A percentile compares a stretch with the other conserved stretches of the same genome.
Conservation (phyloP, 2,888 invertebrate genomes). For the Morpho deidamia region DNA sequence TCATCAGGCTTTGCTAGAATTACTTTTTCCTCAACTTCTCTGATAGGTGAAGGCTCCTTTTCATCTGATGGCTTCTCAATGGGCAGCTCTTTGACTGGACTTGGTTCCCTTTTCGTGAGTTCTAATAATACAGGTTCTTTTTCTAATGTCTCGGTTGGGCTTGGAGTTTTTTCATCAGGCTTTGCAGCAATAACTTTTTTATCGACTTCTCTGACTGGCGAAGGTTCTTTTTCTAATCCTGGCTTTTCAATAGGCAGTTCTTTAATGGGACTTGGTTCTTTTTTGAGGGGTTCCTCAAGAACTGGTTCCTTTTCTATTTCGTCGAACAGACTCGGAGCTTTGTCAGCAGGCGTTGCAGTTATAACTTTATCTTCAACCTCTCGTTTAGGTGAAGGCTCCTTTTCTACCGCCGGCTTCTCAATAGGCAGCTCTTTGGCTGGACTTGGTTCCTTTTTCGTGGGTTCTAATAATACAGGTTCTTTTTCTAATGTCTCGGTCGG, state of each 20-base stretch:
- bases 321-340: conserved; percentile 11
- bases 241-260: background rate
- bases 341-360: background rate
- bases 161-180: conserved; percentile 12
- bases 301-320: background rate
- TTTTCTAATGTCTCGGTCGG: background rate
- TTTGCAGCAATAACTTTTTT: background rate
- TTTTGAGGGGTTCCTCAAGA: background rate
- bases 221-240: background rate
- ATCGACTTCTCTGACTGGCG: background rate
- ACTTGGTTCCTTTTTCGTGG: conserved; percentile 3
- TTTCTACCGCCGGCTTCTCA: background rate
- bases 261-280: conserved; percentile 7
- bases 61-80: background rate
- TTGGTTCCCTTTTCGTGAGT: conserved; percentile 10
- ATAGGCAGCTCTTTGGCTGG: background rate
- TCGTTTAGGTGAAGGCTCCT: background rate
- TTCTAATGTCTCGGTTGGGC: conserved; percentile 9
- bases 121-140: conserved; percentile 8
- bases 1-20: background rate
- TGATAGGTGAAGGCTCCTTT: conserved; percentile 16
- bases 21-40: conserved; percentile 8
- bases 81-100: conserved; percentile 5
- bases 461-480: background rate
- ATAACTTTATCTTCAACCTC: background rate